Evolutionary conservation across 2,888 invertebrate genomes (phyloP), one percentile per base, ranked within the genome.

Genomic region (Hirudinaria manillensis): DNA sequence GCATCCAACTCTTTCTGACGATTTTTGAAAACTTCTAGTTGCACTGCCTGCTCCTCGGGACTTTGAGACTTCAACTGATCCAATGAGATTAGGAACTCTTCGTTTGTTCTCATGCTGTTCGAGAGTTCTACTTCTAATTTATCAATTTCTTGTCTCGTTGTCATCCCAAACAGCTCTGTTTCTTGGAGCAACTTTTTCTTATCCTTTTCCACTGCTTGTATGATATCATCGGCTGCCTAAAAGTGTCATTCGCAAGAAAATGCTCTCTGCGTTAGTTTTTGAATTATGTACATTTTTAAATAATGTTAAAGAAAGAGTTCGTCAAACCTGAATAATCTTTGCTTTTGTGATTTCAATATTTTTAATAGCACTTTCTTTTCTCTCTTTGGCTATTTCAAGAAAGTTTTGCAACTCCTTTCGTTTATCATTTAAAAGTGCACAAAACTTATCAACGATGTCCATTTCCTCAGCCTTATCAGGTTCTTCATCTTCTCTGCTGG

Each of bases 131-230:
- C 24, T 27, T 7, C 19, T 4, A 67, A 51, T 66, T 73, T 76
- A n/a, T 72, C 76, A 51, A 76, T 53, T 51, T 76, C 73, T 24
- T 73, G 53, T 3, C 32, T 27, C 1, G 53, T 73, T 38, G 67
- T 76, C 21, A 21, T 55, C 21, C n/a, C 27, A 66, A 61, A 72
- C 13, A 34, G 24, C 27, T 45, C 66, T 27, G 76, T 55, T 72
- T 76, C 73, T 36, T 51, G 36, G 67, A 73, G 55, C n/a, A 76
- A 56, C 29, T 38, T 45, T 65, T 75, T 45, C 38, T 53, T 65
- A 34, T 75, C 45, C 34, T 45, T 34, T 38, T 75, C 75, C 24
- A 75, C 45, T 10, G 65, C 36, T 16, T 56, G n/a, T 24, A 36
- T n/a, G n/a, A 75, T 29, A 29, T 71, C 71, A 13, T 38, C 66